Base-by-base conservation (phyloP, 2,113 vertebrate species). In the Charadrius vociferus region DNA sequence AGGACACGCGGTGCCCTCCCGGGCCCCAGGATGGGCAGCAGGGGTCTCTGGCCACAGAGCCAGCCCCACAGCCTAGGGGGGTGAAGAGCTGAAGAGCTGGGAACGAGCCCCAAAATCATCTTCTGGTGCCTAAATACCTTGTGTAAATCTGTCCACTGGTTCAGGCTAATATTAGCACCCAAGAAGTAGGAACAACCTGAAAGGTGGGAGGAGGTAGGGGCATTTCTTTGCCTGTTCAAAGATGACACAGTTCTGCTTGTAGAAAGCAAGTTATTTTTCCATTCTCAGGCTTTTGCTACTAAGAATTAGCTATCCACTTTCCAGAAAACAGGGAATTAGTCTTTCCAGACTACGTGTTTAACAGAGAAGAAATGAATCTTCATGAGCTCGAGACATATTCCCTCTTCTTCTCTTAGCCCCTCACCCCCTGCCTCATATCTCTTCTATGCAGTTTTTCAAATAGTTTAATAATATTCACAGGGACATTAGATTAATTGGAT, bases 401-500 rank as follows among this genome's bases (percentile, higher is more conserved):
- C 86, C 34, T 86, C 89, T 97, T 90, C 86, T 95, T 97, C 96
- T 97, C 83, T 92, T 96, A 95, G 91, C 92, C 92, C 86, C 90
- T 95, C 95, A 95, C 95, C 94, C 95, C 61, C 91, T 78, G 65
- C 81, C 77, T 96, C 90, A 94, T 98, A 98, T 98, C 98, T 98
- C 97, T 96, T 96, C 94, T 92, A 96, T 98, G 97, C 97, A 98
- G 97, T 98, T 98, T 98, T 97, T 96, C 98, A 98, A 98, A 98
- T 98, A 98, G 98, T 98, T 98, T 98, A 98, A 98, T 98, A 98
- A 98, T 97, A 98, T 98, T 98, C 98, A 97, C 97, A 98, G 98
- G 98, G 97, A 98, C 98, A 98, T 98, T 98, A 98, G 98, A 98
- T 98, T 98, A 98, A 98, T 98, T 98, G 98, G 98, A 98, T 99